A percentile compares a stretch with the other conserved stretches of the same genome.
These are phyloP conservation scores for Cistogaster globosa DNA, from an alignment of 2,888 invertebrate species.

Conservation along the genomic window DNA sequence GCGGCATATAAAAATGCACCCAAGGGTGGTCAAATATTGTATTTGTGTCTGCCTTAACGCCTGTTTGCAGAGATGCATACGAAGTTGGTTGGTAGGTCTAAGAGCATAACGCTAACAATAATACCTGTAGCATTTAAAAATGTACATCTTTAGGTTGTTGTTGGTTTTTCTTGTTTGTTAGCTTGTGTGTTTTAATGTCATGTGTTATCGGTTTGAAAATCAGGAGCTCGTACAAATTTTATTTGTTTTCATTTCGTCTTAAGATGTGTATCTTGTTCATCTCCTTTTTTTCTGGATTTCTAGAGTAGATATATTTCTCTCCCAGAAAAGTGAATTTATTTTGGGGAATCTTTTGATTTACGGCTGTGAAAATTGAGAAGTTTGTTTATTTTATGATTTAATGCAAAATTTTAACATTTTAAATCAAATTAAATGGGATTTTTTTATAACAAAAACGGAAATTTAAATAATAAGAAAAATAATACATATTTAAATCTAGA, in stretches of 20 bases:
- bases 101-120: constrained; percentile 39
- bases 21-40: constrained; percentile 65
- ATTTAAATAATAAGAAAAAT: background rate
- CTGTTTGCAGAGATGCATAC: constrained; percentile 24
- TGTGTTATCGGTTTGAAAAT: constrained; percentile 70
- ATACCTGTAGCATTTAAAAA: constrained; percentile 67
- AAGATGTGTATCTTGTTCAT: constrained; percentile 59
- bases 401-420: constrained; percentile 52
- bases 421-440: constrained; percentile 65
- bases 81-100: constrained; percentile 37
- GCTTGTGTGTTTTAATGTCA: constrained; percentile 64
- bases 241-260: constrained; percentile 63
- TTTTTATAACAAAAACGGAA: constrained; percentile 10
- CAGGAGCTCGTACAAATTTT: constrained; percentile 70
- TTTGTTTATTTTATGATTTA: constrained; percentile 65
- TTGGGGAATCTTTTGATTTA: constrained; percentile 62
- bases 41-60: constrained; percentile 11
- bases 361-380: constrained; percentile 71
- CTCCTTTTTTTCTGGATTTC: constrained; percentile 40
- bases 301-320: constrained; percentile 40
- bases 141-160: constrained; percentile 50
- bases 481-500: background rate
- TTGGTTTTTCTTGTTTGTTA: constrained; percentile 21
- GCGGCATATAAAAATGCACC: constrained; percentile 46
- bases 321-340: constrained; percentile 66